A percentile compares a stretch with the other conserved stretches of the same genome.
Evolutionary conservation across 2,888 invertebrate species (phyloP).

Genomic region (Morinoia aosen): DNA sequence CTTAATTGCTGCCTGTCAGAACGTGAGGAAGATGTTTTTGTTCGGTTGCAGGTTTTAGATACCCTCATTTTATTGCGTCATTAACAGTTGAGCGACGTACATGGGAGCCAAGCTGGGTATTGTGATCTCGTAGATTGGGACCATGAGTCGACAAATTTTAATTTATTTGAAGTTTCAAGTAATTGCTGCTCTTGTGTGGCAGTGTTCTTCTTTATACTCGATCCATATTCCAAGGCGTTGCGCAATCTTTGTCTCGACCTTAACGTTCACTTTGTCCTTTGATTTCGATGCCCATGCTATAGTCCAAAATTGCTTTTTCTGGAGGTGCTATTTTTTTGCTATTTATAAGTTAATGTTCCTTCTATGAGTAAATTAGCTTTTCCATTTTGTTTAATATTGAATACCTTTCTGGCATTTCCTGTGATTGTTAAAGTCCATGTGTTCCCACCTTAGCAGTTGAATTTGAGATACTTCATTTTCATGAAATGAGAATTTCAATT

Average conservation of each 20-base stretch:
- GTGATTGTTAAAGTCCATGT: not conserved
- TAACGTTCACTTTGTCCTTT: not conserved
- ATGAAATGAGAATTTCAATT: not conserved
- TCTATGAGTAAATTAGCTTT: not conserved
- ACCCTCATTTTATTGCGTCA: not conserved
- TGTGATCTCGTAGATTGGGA: not conserved
- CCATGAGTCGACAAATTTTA: not conserved
- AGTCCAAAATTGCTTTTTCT: not conserved
- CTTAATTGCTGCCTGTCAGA: not conserved
- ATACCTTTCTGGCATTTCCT: not conserved
- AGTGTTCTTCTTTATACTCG: not conserved
- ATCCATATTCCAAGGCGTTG: not conserved
- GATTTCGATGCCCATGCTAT: not conserved
- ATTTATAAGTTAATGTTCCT: not conserved
- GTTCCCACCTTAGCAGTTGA: not conserved
- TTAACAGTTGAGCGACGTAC: not conserved
- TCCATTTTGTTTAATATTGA: not conserved
- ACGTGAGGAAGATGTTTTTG: not conserved
- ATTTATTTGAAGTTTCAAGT: not conserved
- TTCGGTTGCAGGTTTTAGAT: not conserved
- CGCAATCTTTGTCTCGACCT: not conserved
- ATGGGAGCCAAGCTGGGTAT: not conserved
- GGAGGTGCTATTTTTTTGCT: not conserved
- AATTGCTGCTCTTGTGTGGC: not conserved
- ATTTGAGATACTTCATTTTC: not conserved